Conservation (phyloP, 2,888 invertebrate genomes). For the Iphiclides podalirius region DNA sequence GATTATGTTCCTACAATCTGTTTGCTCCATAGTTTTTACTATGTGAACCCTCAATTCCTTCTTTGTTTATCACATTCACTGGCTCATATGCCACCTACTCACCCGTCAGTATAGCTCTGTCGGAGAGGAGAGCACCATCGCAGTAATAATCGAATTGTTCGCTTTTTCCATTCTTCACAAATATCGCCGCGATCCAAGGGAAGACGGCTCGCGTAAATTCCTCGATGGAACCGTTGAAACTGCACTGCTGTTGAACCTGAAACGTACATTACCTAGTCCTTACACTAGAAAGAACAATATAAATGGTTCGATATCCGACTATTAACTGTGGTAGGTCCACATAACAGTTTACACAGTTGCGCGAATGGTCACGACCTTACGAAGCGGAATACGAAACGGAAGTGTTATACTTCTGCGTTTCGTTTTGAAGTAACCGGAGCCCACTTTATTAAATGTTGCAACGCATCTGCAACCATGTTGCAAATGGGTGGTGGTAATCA, state of each 20-base stretch:
- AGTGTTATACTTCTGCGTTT: no score
- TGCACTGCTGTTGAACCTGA: slow-evolving; percentile 25
- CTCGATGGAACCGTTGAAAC: slow-evolving; percentile 23
- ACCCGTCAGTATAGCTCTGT: slow-evolving; percentile 54
- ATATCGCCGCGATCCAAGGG: slow-evolving; percentile 62
- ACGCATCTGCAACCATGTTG: no score
- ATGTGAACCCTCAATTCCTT: not conserved
- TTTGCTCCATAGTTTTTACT: not conserved
- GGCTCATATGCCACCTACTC: slow-evolving; percentile 23
- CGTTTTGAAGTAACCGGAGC: no score
- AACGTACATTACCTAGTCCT: not conserved
- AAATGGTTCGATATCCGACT: no score
- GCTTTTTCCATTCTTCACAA: slow-evolving; percentile 48
- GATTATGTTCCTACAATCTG: no score
- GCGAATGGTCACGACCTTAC: no score
- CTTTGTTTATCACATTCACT: not conserved
- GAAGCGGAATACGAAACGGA: no score
- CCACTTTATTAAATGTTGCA: no score
- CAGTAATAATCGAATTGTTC: slow-evolving; percentile 61
- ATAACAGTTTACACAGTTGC: no score
- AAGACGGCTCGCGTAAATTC: slow-evolving; percentile 37
- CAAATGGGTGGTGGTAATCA: no score
- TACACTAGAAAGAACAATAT: no score
- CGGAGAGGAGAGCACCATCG: slow-evolving; percentile 54
- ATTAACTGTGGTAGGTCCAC: no score